Base-by-base conservation (phyloP, 2,797 vertebrate genomes). In the Esox lucius region DNA sequence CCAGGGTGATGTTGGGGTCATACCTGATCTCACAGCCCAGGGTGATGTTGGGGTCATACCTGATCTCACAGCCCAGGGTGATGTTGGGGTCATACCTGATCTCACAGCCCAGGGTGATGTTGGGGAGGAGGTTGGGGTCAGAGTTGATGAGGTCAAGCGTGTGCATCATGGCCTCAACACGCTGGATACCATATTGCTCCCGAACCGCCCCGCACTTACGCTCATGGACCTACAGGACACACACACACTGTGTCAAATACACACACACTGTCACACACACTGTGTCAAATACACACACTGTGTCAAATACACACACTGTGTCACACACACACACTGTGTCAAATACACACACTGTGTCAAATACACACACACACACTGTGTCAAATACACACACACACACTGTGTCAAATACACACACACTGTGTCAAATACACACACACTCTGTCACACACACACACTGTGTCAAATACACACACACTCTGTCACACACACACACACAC, bases 151-250 rank as follows among this genome's bases (percentile, higher is more conserved):
- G 94, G 79, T 99, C 98, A 82, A 99, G 92, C 0, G 98, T 97
- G 79, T 97, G 95, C 84, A 99, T 92, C 98, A 99, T 99, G 73
- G 98, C 98, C 86, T 99, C 97, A 83, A 99, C 98, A 80, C 98
- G 93, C 90, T 99, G 98, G 85, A 99, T 99, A 53, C 98, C 98
- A 68, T 99, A 99, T 80, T 99, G 98, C 87, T 99, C 98, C 31
- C 98, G 95, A 62, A 99, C 95, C 0, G 95, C 96, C 6, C 98
- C 98, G 51, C 98, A 99, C 88, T 99, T 99, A 76, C 98, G 92
- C 89, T 99, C 98, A 0, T 99, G 98, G 64, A 99, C 98, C 92
- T 93, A 70, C 17, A 4, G 11, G 46, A 70, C 26, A 70, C 48
- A 51, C 2, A 51, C 0, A 35, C 66, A 39, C 39, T 42, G 39